Base-by-base conservation (phyloP, 2,797 vertebrate genomes). In the Xerus rutilus region DNA sequence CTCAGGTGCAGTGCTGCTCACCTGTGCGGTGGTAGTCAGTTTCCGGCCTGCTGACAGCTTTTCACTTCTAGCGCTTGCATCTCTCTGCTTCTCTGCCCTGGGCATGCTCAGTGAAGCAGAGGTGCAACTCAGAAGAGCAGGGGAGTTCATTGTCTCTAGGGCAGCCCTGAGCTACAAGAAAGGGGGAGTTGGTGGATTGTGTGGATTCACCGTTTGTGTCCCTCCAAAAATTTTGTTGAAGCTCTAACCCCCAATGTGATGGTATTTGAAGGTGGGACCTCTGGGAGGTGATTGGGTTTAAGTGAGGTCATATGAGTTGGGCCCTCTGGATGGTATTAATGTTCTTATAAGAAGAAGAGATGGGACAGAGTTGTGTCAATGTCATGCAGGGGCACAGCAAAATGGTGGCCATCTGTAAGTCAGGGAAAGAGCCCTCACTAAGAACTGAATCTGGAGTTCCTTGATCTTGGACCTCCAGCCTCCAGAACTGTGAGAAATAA, bases 61-160 rank as follows among this genome's bases (percentile, higher is more conserved):
- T 91, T 35, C 1, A 65, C n/a, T 47, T 69, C 67, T 3, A 84
- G 72, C 6, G 3, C 65, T 35, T 45, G 49, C 25, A 28, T 67
- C 81, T 86, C 89, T 28, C 59, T 45, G 59, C 35, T 85, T 85
- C 62, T 91, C 28, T 92, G 93, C 72, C 67, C 47, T 88, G 88
- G 54, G 72, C 85, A 77, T 45, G 47, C 82, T 86, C 52, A 84
- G 62, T 39, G 28, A 84, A 94, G n/a, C 13, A 15, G 43, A 92
- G 81, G 79, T 83, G 30, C 74, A 93, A 89, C 35, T 18, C 0
- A 25, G 62, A 85, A 57, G 67, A 81, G 14, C 30, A 79, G 59
- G 2, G 28, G 14, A 69, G 30, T 57, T 91, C n/a, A 73, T 32
- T 32, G 39, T 77, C n/a, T 32, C 39, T 28, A 30, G 62, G 43